Base-by-base conservation (phyloP, 2,113 vertebrate species). In the Motacilla tschutschensis region DNA sequence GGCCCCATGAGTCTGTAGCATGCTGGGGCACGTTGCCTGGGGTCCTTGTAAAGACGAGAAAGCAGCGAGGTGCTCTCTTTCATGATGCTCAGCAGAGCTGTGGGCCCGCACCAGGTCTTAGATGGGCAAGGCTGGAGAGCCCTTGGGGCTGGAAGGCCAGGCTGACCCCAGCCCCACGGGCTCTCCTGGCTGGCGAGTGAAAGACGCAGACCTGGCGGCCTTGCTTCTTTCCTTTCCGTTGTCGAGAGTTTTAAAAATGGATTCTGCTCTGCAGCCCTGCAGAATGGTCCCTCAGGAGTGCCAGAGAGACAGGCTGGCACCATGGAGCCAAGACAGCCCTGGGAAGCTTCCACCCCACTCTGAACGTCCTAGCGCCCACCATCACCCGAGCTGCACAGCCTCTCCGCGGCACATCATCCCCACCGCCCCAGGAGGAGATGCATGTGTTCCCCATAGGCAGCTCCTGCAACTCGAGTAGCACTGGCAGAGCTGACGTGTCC, bases 381-480 rank as follows among this genome's bases (percentile, higher is more conserved):
- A 94, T 83, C 94, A 95, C 93, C 94, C 93, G 94, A 95, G 94
- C 93, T 95, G 94, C 94, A 95, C 93, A 94, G 94, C 94, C 91
- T 95, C 94, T 95, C 94, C 94, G 93, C 93, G 91, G 94, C 95
- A 95, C 94, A 95, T 95, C 94, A 95, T 94, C 94, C 95, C 94
- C 93, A 94, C 95, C 95, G 94, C 95, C 94, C 94, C 95, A 73
- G 93, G 94, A 96, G 93, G 95, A 95, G 94, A 95, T 95, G 94
- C 94, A 94, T 95, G 93, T 95, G 93, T 94, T 95, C 94, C 94
- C 94, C 94, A 95, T 95, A 95, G 94, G 94, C 93, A 95, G 93
- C 93, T 95, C 94, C 94, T 95, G 94, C 94, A 94, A 94, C 94
- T 95, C 93, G 91, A 94, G 75, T 94, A 95, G 93, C 91, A 71